phyloP scores from a whole-genome alignment of 35 echinoderm and acorn worm species.

The Stichopus chloronotus region DNA sequence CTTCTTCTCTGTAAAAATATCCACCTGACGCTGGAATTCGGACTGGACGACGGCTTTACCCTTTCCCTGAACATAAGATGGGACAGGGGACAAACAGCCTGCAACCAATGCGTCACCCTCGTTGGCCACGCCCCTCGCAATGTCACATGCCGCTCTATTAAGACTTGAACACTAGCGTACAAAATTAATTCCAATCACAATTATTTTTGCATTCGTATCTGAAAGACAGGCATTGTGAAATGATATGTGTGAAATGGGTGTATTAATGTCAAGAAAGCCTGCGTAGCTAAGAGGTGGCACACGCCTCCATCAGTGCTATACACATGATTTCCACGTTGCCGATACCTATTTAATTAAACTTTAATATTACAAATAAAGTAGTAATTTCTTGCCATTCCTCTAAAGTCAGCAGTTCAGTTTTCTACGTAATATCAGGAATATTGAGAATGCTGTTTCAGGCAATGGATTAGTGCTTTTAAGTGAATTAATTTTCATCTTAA shows the following conservation, averaged over 20 bases:
- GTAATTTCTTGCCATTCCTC: too few relatives aligned
- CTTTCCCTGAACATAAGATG: constrained; percentile 50
- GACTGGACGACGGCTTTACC: constrained; percentile 64
- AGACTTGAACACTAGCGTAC: constrained; percentile 64
- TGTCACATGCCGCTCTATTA: constrained; percentile 72
- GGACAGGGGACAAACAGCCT: constrained; percentile 75
- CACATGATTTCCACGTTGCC: not conserved
- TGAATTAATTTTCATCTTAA: too few relatives aligned
- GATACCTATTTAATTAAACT: not conserved
- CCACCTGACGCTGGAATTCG: constrained; percentile 74
- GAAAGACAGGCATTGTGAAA: not conserved
- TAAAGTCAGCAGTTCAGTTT: too few relatives aligned
- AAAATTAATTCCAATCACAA: not conserved
- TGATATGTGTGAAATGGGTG: not conserved
- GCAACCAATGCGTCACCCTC: constrained; percentile 84
- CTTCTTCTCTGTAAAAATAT: constrained; percentile 67
- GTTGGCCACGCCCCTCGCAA: constrained; percentile 81
- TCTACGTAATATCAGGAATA: too few relatives aligned
- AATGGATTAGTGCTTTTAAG: too few relatives aligned
- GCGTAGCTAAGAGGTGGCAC: not conserved
- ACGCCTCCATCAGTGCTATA: not conserved
- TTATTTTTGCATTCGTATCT: not conserved
- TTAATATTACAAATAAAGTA: too few relatives aligned
- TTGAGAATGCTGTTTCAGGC: too few relatives aligned
- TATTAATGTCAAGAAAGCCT: not conserved